Evolutionary conservation across 1,140 invertebrate species (phyloP).

Genomic region (Daktulosphaira vitifoliae): DNA sequence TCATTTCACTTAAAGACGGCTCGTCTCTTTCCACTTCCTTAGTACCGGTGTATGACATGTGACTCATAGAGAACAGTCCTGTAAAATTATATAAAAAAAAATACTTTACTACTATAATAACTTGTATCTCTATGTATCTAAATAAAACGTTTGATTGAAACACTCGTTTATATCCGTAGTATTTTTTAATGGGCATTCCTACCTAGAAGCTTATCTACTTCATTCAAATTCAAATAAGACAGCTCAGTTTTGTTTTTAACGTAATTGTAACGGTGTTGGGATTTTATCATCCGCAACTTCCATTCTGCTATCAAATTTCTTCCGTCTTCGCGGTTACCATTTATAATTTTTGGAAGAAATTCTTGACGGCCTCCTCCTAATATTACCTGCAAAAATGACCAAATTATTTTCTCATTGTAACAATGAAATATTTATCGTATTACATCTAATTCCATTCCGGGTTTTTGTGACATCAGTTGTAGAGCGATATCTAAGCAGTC

Average conservation of each 20-base stretch:
- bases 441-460: constrained; percentile 52
- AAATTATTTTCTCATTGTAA: background rate
- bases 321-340: constrained; percentile 45
- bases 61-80: constrained; percentile 39
- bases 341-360: constrained; percentile 46
- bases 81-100: no score
- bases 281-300: constrained; percentile 40
- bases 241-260: constrained; percentile 25
- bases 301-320: constrained; percentile 52
- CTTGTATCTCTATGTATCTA: no score
- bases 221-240: background rate
- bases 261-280: background rate
- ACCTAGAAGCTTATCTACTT: constrained; percentile 23
- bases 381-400: constrained; percentile 37
- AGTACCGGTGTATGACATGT: constrained; percentile 40
- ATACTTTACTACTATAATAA: no score
- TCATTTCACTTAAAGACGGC: constrained; percentile 69
- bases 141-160: no score
- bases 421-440: background rate
- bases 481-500: constrained; percentile 50
- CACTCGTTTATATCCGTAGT: no score
- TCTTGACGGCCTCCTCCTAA: constrained; percentile 52
- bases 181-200: background rate
- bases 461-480: constrained; percentile 52
- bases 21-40: constrained; percentile 44